These are phyloP conservation scores for Apis laboriosa DNA, from an alignment of 1,140 invertebrate genomes.

Conservation along the genomic window DNA sequence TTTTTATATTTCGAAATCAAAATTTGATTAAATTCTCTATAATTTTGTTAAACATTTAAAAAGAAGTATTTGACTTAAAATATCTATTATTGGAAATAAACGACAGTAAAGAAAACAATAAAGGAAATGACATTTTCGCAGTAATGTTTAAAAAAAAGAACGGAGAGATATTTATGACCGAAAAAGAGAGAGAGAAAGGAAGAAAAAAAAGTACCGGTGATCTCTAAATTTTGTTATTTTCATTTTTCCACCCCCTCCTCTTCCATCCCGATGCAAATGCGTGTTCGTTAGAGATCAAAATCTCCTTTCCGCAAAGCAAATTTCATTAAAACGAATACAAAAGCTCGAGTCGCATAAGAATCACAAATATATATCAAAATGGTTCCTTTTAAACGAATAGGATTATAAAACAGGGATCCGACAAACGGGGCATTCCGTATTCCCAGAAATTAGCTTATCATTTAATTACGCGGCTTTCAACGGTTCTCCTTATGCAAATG, in stretches of 20 bases:
- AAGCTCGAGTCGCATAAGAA: background rate
- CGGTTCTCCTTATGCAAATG: conserved; percentile 3
- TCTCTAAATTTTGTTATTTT: background rate
- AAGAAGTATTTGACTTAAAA: too few species aligned
- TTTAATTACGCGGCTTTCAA: background rate
- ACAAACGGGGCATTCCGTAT: background rate
- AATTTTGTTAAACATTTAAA: too few species aligned
- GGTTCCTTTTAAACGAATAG: background rate
- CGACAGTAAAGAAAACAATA: too few species aligned
- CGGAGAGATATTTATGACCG: background rate
- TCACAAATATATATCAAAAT: background rate
- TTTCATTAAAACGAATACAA: background rate
- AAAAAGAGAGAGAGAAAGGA: too few species aligned
- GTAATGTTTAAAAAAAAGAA: too few species aligned
- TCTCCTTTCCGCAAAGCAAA: too few species aligned
- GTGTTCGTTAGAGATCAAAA: background rate
- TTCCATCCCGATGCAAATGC: background rate
- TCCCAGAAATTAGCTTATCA: background rate
- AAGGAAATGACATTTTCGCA: too few species aligned
- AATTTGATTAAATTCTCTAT: too few species aligned
- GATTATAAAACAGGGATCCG: background rate
- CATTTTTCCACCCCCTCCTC: too few species aligned
- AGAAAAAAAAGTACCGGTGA: too few species aligned
- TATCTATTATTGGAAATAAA: too few species aligned
- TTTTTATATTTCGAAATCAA: too few species aligned